These are phyloP conservation scores for Poeciliopsis turneri DNA, from an alignment of 2,797 vertebrate genomes.

Conservation along the genomic window DNA sequence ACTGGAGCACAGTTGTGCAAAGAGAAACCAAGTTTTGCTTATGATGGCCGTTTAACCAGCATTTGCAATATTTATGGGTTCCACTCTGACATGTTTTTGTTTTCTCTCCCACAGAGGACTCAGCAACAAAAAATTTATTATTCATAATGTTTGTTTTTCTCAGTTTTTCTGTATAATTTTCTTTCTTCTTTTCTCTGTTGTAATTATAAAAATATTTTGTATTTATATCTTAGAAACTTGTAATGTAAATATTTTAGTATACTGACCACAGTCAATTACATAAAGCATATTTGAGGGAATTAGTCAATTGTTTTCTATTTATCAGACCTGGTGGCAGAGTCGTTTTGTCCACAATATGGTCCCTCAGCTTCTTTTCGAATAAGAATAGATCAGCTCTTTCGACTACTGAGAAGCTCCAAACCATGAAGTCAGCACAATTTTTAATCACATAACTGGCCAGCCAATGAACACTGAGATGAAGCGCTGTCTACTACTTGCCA, in stretches of 20 bases:
- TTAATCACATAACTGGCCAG: slow-evolving; percentile 57
- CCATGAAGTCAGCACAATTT: slow-evolving; percentile 54
- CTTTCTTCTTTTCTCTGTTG: background rate
- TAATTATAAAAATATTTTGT: slow-evolving; percentile 22
- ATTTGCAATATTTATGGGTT: background rate
- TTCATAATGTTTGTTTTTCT: slow-evolving; percentile 31
- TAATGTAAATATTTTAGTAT: slow-evolving; percentile 10
- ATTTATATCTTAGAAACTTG: slow-evolving; percentile 9
- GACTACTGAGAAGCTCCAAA: slow-evolving; percentile 20
- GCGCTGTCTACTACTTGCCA: slow-evolving; percentile 57
- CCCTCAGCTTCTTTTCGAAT: slow-evolving; percentile 8
- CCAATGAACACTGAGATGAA: slow-evolving; percentile 53
- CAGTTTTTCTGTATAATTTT: slow-evolving; percentile 8
- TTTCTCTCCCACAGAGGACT: background rate
- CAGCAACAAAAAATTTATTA: slow-evolving; percentile 28
- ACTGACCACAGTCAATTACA: slow-evolving; percentile 15
- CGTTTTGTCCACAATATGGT: slow-evolving; percentile 11
- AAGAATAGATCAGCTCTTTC: slow-evolving; percentile 4
- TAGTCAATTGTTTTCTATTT: background rate
- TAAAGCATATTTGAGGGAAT: slow-evolving; percentile 20
- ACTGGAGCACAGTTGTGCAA: background rate
- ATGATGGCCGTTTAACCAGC: background rate
- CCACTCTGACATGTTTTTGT: background rate
- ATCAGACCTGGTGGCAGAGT: background rate
- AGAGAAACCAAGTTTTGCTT: background rate